These are phyloP conservation scores for Amphiprion ocellaris DNA, from an alignment of 2,113 vertebrate species.

Conservation along the genomic window DNA sequence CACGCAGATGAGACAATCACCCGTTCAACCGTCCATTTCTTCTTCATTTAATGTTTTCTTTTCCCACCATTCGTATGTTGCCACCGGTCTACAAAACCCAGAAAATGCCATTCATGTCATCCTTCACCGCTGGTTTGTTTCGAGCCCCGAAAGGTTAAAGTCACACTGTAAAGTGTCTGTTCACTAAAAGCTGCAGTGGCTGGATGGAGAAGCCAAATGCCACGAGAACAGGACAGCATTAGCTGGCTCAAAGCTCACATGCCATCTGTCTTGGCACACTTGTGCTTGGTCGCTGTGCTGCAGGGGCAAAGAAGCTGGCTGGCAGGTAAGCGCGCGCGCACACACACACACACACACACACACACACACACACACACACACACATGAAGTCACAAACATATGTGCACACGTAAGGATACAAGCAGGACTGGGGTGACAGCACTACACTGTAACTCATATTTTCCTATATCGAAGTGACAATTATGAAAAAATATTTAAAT, in stretches of 20 bases:
- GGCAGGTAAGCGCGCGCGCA: constrained; percentile 4
- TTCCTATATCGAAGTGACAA: no score
- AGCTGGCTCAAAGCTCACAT: constrained; percentile 33
- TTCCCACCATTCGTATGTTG: neutral
- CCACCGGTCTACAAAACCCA: neutral
- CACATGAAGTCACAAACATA: neutral
- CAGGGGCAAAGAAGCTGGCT: constrained; percentile 13
- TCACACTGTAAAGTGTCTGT: constrained; percentile 20
- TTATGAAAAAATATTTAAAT: neutral
- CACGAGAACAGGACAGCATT: constrained; percentile 42
- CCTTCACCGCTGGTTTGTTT: neutral
- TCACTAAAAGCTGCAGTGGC: constrained; percentile 28
- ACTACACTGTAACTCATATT: no score
- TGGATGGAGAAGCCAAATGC: constrained; percentile 26
- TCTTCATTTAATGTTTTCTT: neutral
- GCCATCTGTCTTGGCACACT: constrained; percentile 61
- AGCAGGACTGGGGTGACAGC: no score
- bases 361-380: no score
- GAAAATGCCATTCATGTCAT: neutral
- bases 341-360: neutral
- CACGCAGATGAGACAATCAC: no score
- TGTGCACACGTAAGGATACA: neutral
- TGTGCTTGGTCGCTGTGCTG: constrained; percentile 43
- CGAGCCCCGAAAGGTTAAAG: constrained; percentile 9
- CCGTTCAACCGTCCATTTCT: neutral